Base-by-base conservation (phyloP, 2,797 vertebrate species). In the Scolopax rusticola region DNA sequence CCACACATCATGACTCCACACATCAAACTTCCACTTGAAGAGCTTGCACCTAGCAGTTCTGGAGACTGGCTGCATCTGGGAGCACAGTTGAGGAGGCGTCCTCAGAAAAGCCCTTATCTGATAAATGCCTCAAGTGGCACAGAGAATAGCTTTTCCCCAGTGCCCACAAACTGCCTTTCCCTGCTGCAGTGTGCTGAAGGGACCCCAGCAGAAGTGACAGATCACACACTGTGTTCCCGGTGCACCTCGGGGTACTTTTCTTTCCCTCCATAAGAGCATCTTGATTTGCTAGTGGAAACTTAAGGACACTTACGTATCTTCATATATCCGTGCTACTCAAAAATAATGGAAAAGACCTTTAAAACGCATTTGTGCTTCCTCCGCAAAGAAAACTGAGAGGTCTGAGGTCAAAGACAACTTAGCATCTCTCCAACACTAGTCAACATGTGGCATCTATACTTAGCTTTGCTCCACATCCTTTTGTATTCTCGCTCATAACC, bases 341-440 rank as follows among this genome's bases (percentile, higher is more conserved):
- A 79, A 93, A 53, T 70, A 93, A 74, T 27, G 17, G 54, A 69
- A 93, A 80, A 76, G 48, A 28, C 57, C 56, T 86, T 68, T 56
- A 78, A 95, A 95, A 81, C 60, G 47, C 61, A 54, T 90, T 69
- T 73, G 28, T 75, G 36, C 59, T 96, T 91, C 51, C 61, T 76
- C 70, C 76, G 71, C 76, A 87, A 63, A 85, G 41, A 93, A 95
- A 97, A 78, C 38, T 23, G 56, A 90, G 78, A 68, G 43, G 36
- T 74, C 48, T 50, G 80, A 88, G 61, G 70, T 91, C 74, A 91
- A 90, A 93, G 54, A 64, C 50, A 84, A 45, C 43, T 84, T 57
- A 43, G 24, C 9, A 6, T 50, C 61, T 85, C 63, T 47, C 48
- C 8, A 21, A 32, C 30, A 68, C 78, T 14, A 87, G 61, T 51